A percentile compares a stretch with the other conserved stretches of the same genome.
Conservation (phyloP, 2,113 vertebrate species). For the Harpagus bidentatus region DNA sequence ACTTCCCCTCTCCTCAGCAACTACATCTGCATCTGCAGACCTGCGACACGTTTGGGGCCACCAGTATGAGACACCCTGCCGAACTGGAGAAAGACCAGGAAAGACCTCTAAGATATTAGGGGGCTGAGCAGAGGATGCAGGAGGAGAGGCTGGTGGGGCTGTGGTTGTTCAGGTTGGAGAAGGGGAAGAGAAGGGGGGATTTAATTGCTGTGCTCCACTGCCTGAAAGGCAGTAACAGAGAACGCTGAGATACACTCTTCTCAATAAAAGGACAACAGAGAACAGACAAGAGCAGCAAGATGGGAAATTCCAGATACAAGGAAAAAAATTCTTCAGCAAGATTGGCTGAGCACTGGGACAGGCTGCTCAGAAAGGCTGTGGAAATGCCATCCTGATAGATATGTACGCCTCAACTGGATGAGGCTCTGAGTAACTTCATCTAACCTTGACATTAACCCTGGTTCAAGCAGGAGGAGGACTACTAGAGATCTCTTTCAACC, state of each 20-base stretch:
- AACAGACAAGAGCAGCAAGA: neutral
- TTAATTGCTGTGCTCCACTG: neutral
- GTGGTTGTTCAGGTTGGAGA: neutral
- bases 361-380: neutral
- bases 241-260: neutral
- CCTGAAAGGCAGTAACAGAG: neutral
- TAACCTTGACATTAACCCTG: neutral
- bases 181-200: neutral
- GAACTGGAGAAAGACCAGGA: neutral
- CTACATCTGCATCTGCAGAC: neutral
- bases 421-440: neutral
- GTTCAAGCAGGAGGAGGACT: neutral
- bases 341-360: neutral
- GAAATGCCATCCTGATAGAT: neutral
- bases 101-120: neutral
- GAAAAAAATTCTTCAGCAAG: neutral
- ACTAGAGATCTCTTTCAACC: neutral
- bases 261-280: neutral
- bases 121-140: neutral
- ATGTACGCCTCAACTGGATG: neutral
- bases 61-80: neutral
- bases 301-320: neutral
- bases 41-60: neutral
- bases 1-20: neutral
- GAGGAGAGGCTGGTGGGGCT: neutral